Evolutionary conservation across 1,140 invertebrate genomes (phyloP).

Genomic region (Drosophila baimaii): DNA sequence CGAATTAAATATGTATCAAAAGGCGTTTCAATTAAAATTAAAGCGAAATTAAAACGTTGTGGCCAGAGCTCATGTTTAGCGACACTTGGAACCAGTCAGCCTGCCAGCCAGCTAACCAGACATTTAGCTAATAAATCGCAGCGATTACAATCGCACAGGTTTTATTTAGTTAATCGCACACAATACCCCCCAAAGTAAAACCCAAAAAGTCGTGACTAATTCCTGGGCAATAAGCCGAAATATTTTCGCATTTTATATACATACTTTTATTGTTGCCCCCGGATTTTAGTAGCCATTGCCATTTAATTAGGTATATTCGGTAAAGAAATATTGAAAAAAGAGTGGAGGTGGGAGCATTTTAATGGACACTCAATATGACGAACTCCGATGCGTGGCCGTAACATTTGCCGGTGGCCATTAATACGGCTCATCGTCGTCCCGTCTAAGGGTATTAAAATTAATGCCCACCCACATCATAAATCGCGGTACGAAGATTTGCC

Average conservation of each 20-base stretch:
- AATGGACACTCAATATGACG: slow-evolving; percentile 61
- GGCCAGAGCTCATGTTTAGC: slow-evolving; percentile 43
- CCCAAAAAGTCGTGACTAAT: slow-evolving; percentile 34
- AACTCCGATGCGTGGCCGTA: slow-evolving; percentile 4
- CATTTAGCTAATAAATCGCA: slow-evolving; percentile 38
- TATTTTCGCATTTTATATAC: slow-evolving; percentile 24
- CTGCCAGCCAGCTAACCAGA: slow-evolving; percentile 33
- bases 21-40: slow-evolving; percentile 48
- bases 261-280: slow-evolving; percentile 47
- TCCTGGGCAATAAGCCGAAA: slow-evolving; percentile 20
- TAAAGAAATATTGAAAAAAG: slow-evolving; percentile 23
- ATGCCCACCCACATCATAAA: slow-evolving; percentile 48
- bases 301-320: slow-evolving; percentile 61
- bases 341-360: slow-evolving; percentile 41
- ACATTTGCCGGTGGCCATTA: slow-evolving; percentile 9
- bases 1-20: slow-evolving; percentile 22
- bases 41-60: slow-evolving; percentile 45
- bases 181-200: slow-evolving; percentile 10
- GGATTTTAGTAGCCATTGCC: slow-evolving; percentile 59
- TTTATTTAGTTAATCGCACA: slow-evolving; percentile 41
- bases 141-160: slow-evolving; percentile 37
- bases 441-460: slow-evolving; percentile 68
- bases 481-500: slow-evolving; percentile 15
- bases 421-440: slow-evolving; percentile 27
- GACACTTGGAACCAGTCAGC: slow-evolving; percentile 40